Percentiles rank a stretch among this genome's conserved stretches.
Conservation (phyloP, 92 coral and sea anemone species). For the Phenganax marumi region DNA sequence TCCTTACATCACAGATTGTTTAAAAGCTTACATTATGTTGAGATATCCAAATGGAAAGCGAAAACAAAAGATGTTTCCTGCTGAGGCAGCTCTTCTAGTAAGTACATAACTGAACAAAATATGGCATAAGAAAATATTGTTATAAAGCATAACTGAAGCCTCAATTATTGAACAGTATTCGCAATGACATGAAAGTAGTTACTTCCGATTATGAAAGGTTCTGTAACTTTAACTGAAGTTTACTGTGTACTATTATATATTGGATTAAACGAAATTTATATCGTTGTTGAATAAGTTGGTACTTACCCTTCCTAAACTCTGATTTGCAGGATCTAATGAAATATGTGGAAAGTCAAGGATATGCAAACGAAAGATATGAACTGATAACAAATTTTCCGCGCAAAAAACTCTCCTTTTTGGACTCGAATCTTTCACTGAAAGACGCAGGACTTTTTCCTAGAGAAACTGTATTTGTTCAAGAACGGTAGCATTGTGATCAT, state of each 20-base stretch:
- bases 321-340: conserved; percentile 73
- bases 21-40: conserved; percentile 67
- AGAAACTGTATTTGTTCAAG: conserved; percentile 96
- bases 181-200: too few species aligned
- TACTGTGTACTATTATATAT: too few species aligned
- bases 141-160: too few species aligned
- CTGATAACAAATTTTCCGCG: conserved; percentile 89
- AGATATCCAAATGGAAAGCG: conserved; percentile 96
- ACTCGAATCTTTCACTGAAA: conserved; percentile 74
- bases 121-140: too few species aligned
- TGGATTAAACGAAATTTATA: too few species aligned
- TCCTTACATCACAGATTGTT: neutral
- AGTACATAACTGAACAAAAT: conserved; percentile 8
- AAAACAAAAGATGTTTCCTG: conserved; percentile 73
- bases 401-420: conserved; percentile 70
- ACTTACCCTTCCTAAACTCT: neutral
- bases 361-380: conserved; percentile 84
- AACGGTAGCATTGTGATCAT: conserved; percentile 59
- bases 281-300: too few species aligned
- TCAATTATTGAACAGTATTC: too few species aligned
- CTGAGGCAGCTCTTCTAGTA: conserved; percentile 85
- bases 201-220: too few species aligned
- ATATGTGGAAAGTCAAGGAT: conserved; percentile 79
- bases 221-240: too few species aligned
- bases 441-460: conserved; percentile 93